These are phyloP conservation scores for Pentamera pediparva DNA, from an alignment of 53 echinoderm and acorn worm genomes.

Conservation along the genomic window DNA sequence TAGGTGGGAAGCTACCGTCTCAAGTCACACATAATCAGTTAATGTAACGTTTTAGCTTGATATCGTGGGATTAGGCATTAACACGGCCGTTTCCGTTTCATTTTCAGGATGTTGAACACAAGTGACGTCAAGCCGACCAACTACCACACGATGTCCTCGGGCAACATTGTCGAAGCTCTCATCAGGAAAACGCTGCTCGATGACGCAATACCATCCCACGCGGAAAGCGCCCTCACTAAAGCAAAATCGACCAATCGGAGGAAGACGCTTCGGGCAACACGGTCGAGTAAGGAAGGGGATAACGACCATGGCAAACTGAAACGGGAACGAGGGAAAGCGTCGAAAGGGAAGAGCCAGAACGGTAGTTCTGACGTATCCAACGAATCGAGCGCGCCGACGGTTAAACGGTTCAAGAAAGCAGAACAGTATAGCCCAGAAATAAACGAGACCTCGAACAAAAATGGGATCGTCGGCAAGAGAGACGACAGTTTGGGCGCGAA, in stretches of 20 bases:
- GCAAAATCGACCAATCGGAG: constrained; percentile 24
- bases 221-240: constrained; percentile 34
- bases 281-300: background rate
- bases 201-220: constrained; percentile 56
- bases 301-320: background rate
- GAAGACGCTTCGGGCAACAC: constrained; percentile 17
- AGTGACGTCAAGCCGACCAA: constrained; percentile 52
- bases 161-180: constrained; percentile 90
- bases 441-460: no score
- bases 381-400: no score
- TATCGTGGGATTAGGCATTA: no score
- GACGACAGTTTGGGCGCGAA: no score
- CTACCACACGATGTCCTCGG: constrained; percentile 69
- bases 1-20: no score
- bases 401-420: no score
- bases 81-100: no score
- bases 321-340: background rate
- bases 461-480: no score
- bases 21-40: no score
- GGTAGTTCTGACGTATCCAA: no score
- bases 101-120: constrained; percentile 80
- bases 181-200: constrained; percentile 83
- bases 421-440: no score
- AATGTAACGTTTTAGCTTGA: no score
- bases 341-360: background rate